Conservation (phyloP, 2,113 vertebrate species). For the Hyaena hyaena region DNA sequence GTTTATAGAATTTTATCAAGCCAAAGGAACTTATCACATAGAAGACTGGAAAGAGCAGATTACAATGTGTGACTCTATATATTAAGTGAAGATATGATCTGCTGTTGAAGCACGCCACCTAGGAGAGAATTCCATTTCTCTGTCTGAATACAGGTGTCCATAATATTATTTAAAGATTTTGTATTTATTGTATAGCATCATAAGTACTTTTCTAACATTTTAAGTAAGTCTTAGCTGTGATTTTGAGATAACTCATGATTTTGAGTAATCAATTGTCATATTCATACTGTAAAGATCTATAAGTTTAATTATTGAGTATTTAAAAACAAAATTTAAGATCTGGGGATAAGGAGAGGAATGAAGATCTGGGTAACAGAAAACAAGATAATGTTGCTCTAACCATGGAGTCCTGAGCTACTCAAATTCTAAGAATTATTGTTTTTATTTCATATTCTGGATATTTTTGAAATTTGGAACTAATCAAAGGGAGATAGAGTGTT, state of each 20-base stretch:
- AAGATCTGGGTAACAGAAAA: not conserved
- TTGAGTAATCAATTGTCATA: not conserved
- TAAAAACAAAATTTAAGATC: not conserved
- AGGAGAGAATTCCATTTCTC: not conserved
- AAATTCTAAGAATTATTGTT: not conserved
- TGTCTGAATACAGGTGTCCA: not conserved
- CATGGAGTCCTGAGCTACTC: not conserved
- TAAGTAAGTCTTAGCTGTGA: not conserved
- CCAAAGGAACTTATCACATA: not conserved
- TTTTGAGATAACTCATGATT: conserved; percentile 5
- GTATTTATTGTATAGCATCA: not conserved
- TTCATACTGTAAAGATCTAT: not conserved
- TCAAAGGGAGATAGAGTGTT: not conserved
- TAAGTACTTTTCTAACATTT: not conserved
- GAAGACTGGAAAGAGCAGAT: not conserved
- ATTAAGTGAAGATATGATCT: not conserved
- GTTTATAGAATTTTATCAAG: not conserved
- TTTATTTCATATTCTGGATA: not conserved
- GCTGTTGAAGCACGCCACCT: not conserved
- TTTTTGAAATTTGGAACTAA: not conserved
- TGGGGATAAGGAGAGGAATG: not conserved
- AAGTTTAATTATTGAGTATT: not conserved
- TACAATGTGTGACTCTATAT: not conserved
- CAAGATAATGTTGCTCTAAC: not conserved
- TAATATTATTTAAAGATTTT: not conserved